Evolutionary conservation across 35 echinoderm and acorn worm species (phyloP), one percentile per base, ranked within the genome.

Genomic region (Ophioderma brevispina): DNA sequence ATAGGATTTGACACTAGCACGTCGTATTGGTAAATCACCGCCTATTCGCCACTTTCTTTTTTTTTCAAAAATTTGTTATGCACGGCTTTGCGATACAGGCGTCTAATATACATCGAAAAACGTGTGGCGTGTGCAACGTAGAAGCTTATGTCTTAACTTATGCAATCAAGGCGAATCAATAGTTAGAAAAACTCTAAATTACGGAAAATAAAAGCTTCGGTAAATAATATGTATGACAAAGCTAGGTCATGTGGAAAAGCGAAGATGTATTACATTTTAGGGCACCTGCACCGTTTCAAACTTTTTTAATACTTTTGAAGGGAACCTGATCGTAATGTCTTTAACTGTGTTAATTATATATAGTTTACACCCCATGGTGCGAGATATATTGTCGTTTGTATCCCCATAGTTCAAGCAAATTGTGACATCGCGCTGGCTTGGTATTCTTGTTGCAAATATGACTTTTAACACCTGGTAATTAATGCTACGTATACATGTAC

Each of bases 181-280:
- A 70, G 59, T 70, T 70, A 25, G 59, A 25, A 70, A 70, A 70
- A 70, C 28, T 70, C 59, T 70, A 70, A 70, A 70, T 70, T 70
- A 70, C 59, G 28, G 28, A 70, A 70, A 70, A 70, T 25, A 70
- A 70, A 70, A 70, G 59, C 15, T 70, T 70, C n/a, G 28, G 59
- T 2, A 70, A 70, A 70, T 70, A 70, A 18, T 70, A 70, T 46
- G 17, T 25, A 70, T 70, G 59, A 70, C 59, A 70, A 70, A 18
- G 59, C 10, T 70, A 70, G 59, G 59, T 70, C 28, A 70, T 13
- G 59, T 70, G 28, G 2, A 70, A 70, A 70, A 25, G 59, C 10
- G 59, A 70, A 70, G 59, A 6, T 70, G n/a, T 70, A 46, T 46
- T 18, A 70, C n/a, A 4, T 15, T 25, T 15, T 70, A 25, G 6